phyloP scores from a whole-genome alignment of 2,113 vertebrate species.

The Gymnocephalus cernua region DNA sequence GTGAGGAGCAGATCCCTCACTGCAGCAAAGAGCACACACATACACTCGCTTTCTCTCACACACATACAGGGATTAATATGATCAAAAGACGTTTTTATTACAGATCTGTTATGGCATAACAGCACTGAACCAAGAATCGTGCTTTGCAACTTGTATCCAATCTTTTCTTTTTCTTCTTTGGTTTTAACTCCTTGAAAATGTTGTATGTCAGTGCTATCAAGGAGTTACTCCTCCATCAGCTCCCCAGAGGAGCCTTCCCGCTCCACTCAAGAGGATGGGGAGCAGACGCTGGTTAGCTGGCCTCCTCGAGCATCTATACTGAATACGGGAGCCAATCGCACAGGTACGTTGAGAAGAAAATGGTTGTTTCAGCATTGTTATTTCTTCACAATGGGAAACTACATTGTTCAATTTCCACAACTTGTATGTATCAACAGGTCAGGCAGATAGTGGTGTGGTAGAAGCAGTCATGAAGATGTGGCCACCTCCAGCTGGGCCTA shows the following conservation, averaged over 20 bases:
- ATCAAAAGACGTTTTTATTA: constrained; percentile 49
- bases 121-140: constrained; percentile 19
- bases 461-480: constrained; percentile 85
- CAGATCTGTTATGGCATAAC: constrained; percentile 18
- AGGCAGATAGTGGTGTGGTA: constrained; percentile 46
- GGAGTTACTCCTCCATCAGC: constrained; percentile 22
- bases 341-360: constrained; percentile 50
- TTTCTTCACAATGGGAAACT: background rate
- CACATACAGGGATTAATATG: constrained; percentile 33
- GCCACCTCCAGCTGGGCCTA: constrained; percentile 81
- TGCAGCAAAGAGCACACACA: constrained; percentile 32
- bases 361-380: background rate
- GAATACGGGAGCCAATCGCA: constrained; percentile 52
- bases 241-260: constrained; percentile 48
- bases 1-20: constrained; percentile 49
- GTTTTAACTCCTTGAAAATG: constrained; percentile 7
- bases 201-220: constrained; percentile 42
- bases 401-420: background rate
- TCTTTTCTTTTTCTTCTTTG: background rate
- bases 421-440: constrained; percentile 28
- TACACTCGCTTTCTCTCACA: background rate
- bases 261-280: constrained; percentile 58
- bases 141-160: constrained; percentile 1
- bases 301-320: constrained; percentile 78
- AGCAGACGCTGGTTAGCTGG: constrained; percentile 79